Conservation (phyloP, 2,888 invertebrate genomes). For the Patella depressa region DNA sequence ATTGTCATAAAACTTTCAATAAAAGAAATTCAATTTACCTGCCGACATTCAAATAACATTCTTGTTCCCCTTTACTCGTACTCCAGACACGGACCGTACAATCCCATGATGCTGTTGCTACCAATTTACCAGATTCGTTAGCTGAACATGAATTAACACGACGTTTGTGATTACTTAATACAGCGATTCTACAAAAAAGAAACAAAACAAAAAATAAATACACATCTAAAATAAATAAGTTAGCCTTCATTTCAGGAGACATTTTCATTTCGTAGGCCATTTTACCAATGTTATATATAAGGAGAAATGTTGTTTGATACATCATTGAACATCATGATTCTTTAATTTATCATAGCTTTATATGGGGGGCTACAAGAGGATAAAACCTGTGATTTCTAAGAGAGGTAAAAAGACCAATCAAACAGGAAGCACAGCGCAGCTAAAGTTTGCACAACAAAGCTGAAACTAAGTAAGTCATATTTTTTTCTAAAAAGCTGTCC, state of each 20-base stretch:
- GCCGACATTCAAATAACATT: conserved; percentile 53
- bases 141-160: conserved; percentile 63
- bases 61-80: conserved; percentile 50
- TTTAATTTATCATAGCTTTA: not conserved
- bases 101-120: conserved; percentile 70
- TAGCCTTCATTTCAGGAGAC: too few species aligned
- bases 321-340: not conserved
- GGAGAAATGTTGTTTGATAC: too few species aligned
- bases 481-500: too few species aligned
- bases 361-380: not conserved
- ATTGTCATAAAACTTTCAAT: too few species aligned
- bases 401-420: too few species aligned
- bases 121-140: conserved; percentile 54
- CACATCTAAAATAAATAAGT: too few species aligned
- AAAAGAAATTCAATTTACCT: conserved; percentile 38
- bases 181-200: conserved; percentile 50
- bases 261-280: too few species aligned
- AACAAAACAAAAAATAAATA: not conserved
- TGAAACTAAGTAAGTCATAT: too few species aligned
- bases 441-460: too few species aligned
- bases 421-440: too few species aligned
- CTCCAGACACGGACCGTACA: conserved; percentile 67
- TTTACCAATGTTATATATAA: too few species aligned
- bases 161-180: conserved; percentile 64
- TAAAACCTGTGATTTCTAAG: too few species aligned